Conservation (phyloP, 2,888 invertebrate genomes). For the Yponomeuta malinellus region DNA sequence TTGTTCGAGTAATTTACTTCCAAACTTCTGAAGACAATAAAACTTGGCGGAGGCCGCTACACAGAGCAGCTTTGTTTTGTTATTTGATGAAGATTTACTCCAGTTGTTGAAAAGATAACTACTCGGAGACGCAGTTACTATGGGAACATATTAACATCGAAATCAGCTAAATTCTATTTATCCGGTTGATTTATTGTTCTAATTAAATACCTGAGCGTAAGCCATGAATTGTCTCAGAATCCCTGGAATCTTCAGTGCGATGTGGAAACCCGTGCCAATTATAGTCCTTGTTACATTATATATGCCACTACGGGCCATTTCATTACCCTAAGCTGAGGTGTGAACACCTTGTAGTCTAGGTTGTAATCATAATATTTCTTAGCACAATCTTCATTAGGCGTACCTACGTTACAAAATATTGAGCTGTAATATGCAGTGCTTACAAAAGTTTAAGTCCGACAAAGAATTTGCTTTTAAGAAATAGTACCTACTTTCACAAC, state of each 20-base stretch:
- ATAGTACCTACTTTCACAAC: background rate
- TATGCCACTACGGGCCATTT: background rate
- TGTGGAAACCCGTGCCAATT: slow-evolving; percentile 8
- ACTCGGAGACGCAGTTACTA: background rate
- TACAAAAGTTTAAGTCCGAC: too few species aligned
- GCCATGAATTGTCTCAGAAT: slow-evolving; percentile 54
- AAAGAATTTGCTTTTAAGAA: background rate
- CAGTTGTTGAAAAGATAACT: slow-evolving; percentile 35
- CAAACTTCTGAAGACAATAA: slow-evolving; percentile 70
- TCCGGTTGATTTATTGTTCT: slow-evolving; percentile 54
- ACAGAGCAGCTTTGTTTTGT: slow-evolving; percentile 57
- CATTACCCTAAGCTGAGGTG: slow-evolving; percentile 16
- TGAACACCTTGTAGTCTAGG: slow-evolving; percentile 16
- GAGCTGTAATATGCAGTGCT: too few species aligned
- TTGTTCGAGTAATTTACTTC: slow-evolving; percentile 71
- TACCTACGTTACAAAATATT: background rate
- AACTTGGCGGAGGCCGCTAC: slow-evolving; percentile 53
- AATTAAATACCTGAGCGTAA: slow-evolving; percentile 56
- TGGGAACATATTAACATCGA: slow-evolving; percentile 5
- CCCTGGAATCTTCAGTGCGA: slow-evolving; percentile 25
- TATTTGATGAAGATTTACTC: slow-evolving; percentile 53
- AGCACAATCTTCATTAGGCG: background rate
- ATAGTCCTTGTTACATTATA: slow-evolving; percentile 11
- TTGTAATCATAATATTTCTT: background rate
- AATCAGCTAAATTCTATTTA: slow-evolving; percentile 38